phyloP scores from a whole-genome alignment of 2,888 invertebrate genomes.

The Panzeria rudis region DNA sequence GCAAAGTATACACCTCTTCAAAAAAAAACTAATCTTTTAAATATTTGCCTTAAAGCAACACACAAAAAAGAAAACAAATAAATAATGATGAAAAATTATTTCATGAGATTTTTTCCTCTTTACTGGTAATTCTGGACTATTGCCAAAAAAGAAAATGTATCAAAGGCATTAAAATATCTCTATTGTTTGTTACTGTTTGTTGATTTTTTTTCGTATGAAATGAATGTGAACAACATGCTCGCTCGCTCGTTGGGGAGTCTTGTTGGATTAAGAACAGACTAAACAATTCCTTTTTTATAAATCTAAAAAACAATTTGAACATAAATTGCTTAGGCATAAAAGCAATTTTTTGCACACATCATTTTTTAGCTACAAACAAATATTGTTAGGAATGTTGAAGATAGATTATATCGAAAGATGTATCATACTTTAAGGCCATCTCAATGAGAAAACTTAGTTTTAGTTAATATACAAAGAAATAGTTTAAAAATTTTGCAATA shows the following conservation, averaged over 20 bases:
- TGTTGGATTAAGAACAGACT: background rate
- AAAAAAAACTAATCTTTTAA: slow-evolving; percentile 40
- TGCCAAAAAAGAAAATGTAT: slow-evolving; percentile 51
- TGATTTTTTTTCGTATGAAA: background rate
- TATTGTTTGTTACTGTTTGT: slow-evolving; percentile 8
- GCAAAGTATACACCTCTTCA: background rate
- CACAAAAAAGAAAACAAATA: slow-evolving; percentile 20
- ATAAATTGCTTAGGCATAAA: slow-evolving; percentile 8
- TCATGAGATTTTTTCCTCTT: slow-evolving; percentile 25
- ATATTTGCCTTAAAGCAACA: slow-evolving; percentile 34
- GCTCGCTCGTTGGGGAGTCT: slow-evolving; percentile 34
- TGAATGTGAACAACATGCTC: slow-evolving; percentile 3
- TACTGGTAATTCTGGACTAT: slow-evolving; percentile 15
- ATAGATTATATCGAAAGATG: background rate
- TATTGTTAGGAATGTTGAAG: background rate
- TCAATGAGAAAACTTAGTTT: background rate
- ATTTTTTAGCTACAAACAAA: slow-evolving; percentile 10
- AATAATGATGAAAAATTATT: slow-evolving; percentile 39
- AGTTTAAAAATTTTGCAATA: no score
- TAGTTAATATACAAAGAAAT: no score
- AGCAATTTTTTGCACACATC: background rate
- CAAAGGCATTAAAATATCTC: slow-evolving; percentile 49
- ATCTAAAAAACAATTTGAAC: slow-evolving; percentile 37
- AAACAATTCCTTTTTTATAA: background rate
- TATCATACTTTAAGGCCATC: background rate